Base-by-base conservation (phyloP, 2,797 vertebrate genomes). In the Glyptemys insculpta region DNA sequence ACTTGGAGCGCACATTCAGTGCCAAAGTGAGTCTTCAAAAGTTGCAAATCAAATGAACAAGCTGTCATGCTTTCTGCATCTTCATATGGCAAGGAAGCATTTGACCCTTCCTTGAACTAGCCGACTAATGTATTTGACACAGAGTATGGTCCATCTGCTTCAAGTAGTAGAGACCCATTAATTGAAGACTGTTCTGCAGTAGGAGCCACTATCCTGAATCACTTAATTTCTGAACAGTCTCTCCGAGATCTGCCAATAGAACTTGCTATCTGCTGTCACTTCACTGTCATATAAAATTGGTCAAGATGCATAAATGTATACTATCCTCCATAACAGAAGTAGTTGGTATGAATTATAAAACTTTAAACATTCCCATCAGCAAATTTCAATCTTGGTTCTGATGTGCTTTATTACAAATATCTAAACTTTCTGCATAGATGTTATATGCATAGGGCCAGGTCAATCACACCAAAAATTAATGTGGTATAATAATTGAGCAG, bases 1-100 rank as follows among this genome's bases (percentile, higher is more conserved):
- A 99, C 34, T 93, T 99, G 88, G 98, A 99, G 47, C 96, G 78
- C 91, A 98, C 97, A 12, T 99, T 98, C 85, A 83, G 15, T 57
- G 98, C 98, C 12, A 99, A 98, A 98, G 99, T 99, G 91, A 96
- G 93, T 93, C 79, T 91, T 16, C 83, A 81, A 37, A 81, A 90
- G 52, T 83, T 57, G 47, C 29, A 49, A 29, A 8, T 78, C 6
- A 16, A 15, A 29, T 78, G 74, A 49, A 31, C 44, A 49, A 78
- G 25, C 44, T 78, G 5, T 50, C 21, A 91, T 81, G 25, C 34
- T 93, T 31, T 91, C 15, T 90, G 80, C 8, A 81, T 27, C 8
- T 79, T 91, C 44, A 41, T 47, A 16, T 41, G 31, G 78, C 56
- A 81, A 8, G 91, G 85, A 72, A 23, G 65, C n/a, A 6, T 68